A percentile compares a stretch with the other conserved stretches of the same genome.
These are phyloP conservation scores for Perca schrenkii DNA, from an alignment of 2,113 vertebrate species.

Conservation along the genomic window DNA sequence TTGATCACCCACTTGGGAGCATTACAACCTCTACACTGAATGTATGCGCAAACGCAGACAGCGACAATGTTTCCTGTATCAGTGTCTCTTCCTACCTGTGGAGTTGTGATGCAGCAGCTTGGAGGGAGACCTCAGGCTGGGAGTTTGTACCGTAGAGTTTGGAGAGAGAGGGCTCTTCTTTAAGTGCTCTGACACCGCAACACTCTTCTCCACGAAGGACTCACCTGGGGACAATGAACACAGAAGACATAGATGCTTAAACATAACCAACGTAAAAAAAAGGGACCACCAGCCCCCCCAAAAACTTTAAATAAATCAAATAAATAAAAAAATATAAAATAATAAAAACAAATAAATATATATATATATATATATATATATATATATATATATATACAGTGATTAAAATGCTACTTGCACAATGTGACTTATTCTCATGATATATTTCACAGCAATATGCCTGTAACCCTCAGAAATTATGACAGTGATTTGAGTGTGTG, in stretches of 20 bases:
- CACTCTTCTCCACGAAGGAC: conserved; percentile 87
- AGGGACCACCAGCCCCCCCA: too few relatives aligned
- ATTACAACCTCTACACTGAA: background rate
- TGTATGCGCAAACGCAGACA: background rate
- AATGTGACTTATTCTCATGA: background rate
- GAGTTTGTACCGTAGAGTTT: conserved; percentile 81
- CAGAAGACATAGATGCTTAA: background rate
- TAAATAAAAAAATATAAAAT: too few relatives aligned
- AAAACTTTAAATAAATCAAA: too few relatives aligned
- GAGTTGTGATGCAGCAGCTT: conserved; percentile 87
- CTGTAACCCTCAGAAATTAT: background rate
- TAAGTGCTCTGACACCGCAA: conserved; percentile 85
- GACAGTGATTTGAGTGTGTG: conserved; percentile 4
- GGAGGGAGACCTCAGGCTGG: conserved; percentile 86
- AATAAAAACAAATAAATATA: too few relatives aligned
- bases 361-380: too few relatives aligned
- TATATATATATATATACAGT: too few relatives aligned
- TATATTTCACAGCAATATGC: background rate
- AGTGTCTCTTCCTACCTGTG: conserved; percentile 82
- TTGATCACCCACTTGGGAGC: background rate
- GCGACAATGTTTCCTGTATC: background rate
- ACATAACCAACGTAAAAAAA: too few relatives aligned
- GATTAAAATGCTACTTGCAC: background rate
- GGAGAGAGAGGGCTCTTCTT: conserved; percentile 89
- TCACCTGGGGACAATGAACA: conserved; percentile 82